Conservation (phyloP, 2,888 invertebrate genomes). For the Thecophora atra region DNA sequence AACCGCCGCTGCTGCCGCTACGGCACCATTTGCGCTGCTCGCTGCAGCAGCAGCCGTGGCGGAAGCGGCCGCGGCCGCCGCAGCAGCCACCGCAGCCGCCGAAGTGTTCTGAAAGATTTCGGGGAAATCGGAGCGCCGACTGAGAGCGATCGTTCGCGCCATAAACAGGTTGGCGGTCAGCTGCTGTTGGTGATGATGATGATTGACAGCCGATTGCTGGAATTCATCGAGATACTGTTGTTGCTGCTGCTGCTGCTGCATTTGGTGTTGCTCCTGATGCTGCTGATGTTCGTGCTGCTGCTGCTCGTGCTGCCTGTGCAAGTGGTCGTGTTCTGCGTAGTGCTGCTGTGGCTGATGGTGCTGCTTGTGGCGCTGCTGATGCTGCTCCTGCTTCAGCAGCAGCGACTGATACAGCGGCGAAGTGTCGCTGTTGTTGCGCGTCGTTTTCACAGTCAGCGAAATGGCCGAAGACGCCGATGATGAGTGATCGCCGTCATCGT, state of each 20-base stretch:
- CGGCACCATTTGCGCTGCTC: conserved; percentile 43
- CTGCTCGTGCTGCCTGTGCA: conserved; percentile 39
- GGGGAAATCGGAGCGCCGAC: conserved; percentile 62
- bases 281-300: conserved; percentile 47
- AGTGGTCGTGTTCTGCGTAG: conserved; percentile 24
- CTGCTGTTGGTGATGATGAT: conserved; percentile 62
- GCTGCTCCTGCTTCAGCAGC: conserved; percentile 55
- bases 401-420: conserved; percentile 58
- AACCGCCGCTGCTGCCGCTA: conserved; percentile 45
- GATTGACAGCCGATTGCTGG: conserved; percentile 61
- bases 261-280: conserved; percentile 49
- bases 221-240: conserved; percentile 61
- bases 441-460: conserved; percentile 61
- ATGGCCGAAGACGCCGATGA: conserved; percentile 62
- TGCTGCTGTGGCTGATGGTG: conserved; percentile 44
- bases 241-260: conserved; percentile 55
- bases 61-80: conserved; percentile 57
- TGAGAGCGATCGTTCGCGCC: conserved; percentile 62
- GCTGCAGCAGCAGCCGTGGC: conserved; percentile 50
- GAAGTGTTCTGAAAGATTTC: conserved; percentile 64
- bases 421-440: conserved; percentile 52
- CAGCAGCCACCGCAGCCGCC: conserved; percentile 63
- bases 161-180: conserved; percentile 66
- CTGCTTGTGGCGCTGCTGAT: conserved; percentile 45
- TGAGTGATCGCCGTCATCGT: conserved; percentile 53